Base-by-base conservation (phyloP, 2,888 invertebrate species). In the Cryptocephalus primarius region DNA sequence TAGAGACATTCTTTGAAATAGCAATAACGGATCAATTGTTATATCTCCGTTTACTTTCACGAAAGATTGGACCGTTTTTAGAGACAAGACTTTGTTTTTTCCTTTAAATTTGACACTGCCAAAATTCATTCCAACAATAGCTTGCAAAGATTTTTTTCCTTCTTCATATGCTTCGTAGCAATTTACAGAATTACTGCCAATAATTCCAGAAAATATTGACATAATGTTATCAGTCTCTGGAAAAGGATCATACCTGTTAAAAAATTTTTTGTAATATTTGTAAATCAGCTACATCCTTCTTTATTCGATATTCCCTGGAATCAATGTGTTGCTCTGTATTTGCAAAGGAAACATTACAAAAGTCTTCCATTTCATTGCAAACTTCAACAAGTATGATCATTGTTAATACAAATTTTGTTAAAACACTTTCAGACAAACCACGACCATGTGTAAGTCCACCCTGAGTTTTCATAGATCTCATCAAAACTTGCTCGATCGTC, bases 81-180 rank as follows among this genome's bases (percentile, higher is more conserved):
- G 48, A 53, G 57, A 53, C 40, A 56, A 49, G 32, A 64, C 61
- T 55, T 55, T 57, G 46, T 57, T 52, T 53, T 60, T 59, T 40
- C 59, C 49, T 49, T 52, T 52, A 47, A 62, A 58, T 53, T 56
- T 57, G 6, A 62, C 49, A 43, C 47, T 48, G 40, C 50, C 48
- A 54, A 60, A 60, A 48, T 55, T 55, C 40, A 48, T 50, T 46
- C 59, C 60, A 50, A 56, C 47, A n/a, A n/a, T n/a, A n/a, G n/a
- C n/a, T n/a, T n/a, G n/a, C n/a, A n/a, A n/a, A n/a, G n/a, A n/a
- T n/a, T n/a, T n/a, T n/a, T n/a, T n/a, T n/a, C n/a, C n/a, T n/a
- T n/a, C n/a, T n/a, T n/a, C n/a, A n/a, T n/a, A n/a, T n/a, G n/a
- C n/a, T n/a, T n/a, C n/a, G n/a, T n/a, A n/a, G n/a, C n/a, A n/a